These are phyloP conservation scores for Cantharis rufa DNA, from an alignment of 2,888 invertebrate species.

Conservation along the genomic window DNA sequence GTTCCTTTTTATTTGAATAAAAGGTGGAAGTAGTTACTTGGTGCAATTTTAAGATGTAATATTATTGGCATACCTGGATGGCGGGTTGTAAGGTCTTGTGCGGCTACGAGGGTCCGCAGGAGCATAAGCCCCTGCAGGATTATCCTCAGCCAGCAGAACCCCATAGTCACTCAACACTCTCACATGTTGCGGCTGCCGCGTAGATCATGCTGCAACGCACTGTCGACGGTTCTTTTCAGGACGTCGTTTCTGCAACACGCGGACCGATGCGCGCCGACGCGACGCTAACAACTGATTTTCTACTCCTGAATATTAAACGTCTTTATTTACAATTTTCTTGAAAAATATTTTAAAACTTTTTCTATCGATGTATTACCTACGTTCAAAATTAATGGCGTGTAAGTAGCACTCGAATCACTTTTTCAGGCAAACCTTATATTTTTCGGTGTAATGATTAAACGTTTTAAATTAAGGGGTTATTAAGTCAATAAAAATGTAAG, in stretches of 20 bases:
- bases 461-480: neutral
- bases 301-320: neutral
- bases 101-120: conserved; percentile 43
- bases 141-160: conserved; percentile 48
- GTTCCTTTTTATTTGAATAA: neutral
- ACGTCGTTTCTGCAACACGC: conserved; percentile 26
- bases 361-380: neutral
- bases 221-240: conserved; percentile 31
- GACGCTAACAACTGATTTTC: conserved; percentile 6
- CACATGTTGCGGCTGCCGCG: conserved; percentile 42
- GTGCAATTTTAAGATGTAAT: neutral
- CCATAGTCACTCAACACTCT: conserved; percentile 49
- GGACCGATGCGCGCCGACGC: conserved; percentile 28
- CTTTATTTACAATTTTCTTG: neutral
- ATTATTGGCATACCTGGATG: conserved; percentile 37
- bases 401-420: neutral
- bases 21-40: neutral
- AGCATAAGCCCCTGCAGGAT: conserved; percentile 45
- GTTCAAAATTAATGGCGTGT: neutral
- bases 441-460: neutral
- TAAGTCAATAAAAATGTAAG: neutral
- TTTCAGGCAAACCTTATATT: neutral
- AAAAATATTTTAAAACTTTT: neutral
- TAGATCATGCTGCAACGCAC: conserved; percentile 45
- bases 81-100: conserved; percentile 39